Evolutionary conservation across 30 jellyfish, hydroid and myxozoan species (phyloP).

Genomic region (Hydractinia echinata): DNA sequence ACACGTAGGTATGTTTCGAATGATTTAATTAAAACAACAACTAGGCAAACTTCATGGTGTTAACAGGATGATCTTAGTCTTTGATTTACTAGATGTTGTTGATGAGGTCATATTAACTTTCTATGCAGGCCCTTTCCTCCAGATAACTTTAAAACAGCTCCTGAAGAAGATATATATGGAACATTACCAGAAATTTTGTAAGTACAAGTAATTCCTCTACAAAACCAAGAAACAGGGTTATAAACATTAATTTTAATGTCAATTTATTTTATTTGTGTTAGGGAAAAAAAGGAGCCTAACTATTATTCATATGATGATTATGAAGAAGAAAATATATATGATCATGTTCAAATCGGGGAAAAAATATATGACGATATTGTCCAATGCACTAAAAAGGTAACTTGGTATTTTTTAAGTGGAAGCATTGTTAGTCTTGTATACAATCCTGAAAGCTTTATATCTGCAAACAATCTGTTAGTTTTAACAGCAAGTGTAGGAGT

Average conservation of each 20-base stretch:
- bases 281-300: conserved; percentile 41
- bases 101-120: no score
- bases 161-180: conserved; percentile 66
- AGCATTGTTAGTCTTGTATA: background rate
- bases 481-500: no score
- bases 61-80: no score
- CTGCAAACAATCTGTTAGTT: background rate
- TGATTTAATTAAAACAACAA: no score
- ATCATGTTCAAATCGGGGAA: conserved; percentile 72
- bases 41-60: no score
- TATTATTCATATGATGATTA: conserved; percentile 36
- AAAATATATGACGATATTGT: conserved; percentile 89
- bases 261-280: background rate
- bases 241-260: no score
- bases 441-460: background rate
- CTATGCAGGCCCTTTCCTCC: conserved; percentile 75
- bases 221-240: background rate
- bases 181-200: conserved; percentile 37
- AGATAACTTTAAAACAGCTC: conserved; percentile 23
- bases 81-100: no score
- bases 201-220: background rate
- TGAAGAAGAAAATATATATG: conserved; percentile 74
- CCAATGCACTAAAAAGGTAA: conserved; percentile 46
- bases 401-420: background rate
- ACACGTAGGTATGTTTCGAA: no score